phyloP scores from a whole-genome alignment of 2,113 vertebrate species.

The Gorsachius goisagi region DNA sequence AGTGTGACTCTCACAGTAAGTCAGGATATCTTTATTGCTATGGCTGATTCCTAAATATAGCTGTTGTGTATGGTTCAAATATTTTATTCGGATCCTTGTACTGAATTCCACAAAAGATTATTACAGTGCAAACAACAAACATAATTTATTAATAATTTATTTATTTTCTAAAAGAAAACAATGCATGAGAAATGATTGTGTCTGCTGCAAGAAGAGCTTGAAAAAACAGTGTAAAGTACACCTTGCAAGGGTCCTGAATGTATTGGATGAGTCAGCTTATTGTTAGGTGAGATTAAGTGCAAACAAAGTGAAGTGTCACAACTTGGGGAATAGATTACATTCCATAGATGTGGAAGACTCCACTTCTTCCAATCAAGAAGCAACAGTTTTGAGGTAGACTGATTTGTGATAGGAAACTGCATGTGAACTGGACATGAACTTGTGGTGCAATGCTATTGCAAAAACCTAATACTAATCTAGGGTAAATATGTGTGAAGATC shows the following conservation, averaged over 20 bases:
- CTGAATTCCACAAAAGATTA: not conserved
- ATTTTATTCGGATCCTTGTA: not conserved
- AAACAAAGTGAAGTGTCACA: not conserved
- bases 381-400: not conserved
- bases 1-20: not conserved
- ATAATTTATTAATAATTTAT: not conserved
- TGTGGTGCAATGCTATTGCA: not conserved
- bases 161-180: not conserved
- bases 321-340: not conserved
- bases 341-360: not conserved
- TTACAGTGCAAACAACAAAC: not conserved
- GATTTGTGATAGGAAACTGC: not conserved
- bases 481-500: not conserved
- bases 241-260: not conserved
- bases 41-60: constrained; percentile 6
- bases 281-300: not conserved
- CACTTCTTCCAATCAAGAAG: not conserved
- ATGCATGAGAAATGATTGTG: not conserved
- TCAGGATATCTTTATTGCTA: not conserved
- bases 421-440: not conserved
- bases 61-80: not conserved
- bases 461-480: not conserved
- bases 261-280: not conserved
- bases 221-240: not conserved
- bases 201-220: not conserved